Percentiles rank a stretch among this genome's conserved stretches.
Conservation (phyloP, 37 sponge, comb jelly and placozoan genomes). For the Mnemiopsis leidyi region DNA sequence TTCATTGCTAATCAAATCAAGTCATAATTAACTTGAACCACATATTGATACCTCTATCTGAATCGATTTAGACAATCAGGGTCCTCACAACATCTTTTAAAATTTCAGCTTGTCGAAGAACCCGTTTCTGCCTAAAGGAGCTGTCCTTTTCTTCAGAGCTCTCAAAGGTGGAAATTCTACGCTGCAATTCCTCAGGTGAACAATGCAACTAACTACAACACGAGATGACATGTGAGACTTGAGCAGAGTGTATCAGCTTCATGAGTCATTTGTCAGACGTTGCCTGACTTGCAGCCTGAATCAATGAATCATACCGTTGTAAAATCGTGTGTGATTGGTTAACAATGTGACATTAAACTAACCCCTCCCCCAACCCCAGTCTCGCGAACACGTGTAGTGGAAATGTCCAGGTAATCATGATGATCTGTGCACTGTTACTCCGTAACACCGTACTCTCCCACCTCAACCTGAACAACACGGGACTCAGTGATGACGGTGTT, state of each 20-base stretch:
- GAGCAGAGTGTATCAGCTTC: no score
- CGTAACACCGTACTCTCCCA: neutral
- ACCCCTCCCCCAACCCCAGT: neutral
- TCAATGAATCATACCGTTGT: no score
- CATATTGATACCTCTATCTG: neutral
- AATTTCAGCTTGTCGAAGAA: constrained; percentile 11
- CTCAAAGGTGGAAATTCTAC: constrained; percentile 12
- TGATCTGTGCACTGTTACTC: constrained; percentile 6
- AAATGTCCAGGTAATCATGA: neutral
- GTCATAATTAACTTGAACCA: no score
- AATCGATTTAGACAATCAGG: neutral
- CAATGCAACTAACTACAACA: no score
- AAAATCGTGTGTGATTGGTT: no score
- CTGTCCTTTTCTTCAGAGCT: constrained; percentile 21
- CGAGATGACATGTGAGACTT: no score
- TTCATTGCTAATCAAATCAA: no score
- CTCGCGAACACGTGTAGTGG: constrained; percentile 12
- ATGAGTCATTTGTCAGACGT: no score
- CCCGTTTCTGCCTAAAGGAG: constrained; percentile 24
- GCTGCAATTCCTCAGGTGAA: neutral
- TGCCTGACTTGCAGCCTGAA: no score
- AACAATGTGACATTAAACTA: no score
- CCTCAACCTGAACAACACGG: neutral
- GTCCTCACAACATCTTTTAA: neutral
- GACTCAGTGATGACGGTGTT: neutral